Conservation (phyloP, 2,113 vertebrate species). For the Hepsetus odoe region DNA sequence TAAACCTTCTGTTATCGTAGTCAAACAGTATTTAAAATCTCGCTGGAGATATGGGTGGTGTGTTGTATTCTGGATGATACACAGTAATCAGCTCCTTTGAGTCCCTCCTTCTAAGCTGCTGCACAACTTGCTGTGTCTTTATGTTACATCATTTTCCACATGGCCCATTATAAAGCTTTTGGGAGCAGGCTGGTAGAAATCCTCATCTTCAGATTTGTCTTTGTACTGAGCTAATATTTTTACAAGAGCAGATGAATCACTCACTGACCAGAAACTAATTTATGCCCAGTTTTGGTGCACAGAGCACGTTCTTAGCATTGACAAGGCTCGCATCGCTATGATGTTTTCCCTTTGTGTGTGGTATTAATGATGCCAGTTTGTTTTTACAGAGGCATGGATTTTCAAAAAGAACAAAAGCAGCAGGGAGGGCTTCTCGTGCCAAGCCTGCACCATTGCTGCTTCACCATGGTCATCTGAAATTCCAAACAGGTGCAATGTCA, state of each 20-base stretch:
- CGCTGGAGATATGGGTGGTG: constrained; percentile 72
- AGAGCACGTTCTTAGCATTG: constrained; percentile 46
- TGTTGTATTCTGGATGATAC: constrained; percentile 77
- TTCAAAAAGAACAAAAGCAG: constrained; percentile 26
- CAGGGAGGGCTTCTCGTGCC: background rate
- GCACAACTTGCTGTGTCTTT: constrained; percentile 73
- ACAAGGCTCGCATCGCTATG: constrained; percentile 46
- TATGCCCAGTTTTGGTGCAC: constrained; percentile 53
- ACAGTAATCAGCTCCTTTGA: constrained; percentile 77
- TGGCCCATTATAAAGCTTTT: constrained; percentile 72
- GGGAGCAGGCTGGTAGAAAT: constrained; percentile 66
- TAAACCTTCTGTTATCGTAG: constrained; percentile 72
- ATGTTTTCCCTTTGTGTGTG: constrained; percentile 59
- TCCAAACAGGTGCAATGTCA: constrained; percentile 71
- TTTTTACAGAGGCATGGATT: constrained; percentile 24
- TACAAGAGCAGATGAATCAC: constrained; percentile 66
- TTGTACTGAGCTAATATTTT: constrained; percentile 64
- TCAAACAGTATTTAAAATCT: constrained; percentile 73
- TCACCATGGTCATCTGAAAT: constrained; percentile 62
- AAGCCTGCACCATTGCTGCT: constrained; percentile 38
- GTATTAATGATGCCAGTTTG: constrained; percentile 48
- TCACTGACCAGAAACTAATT: constrained; percentile 66
- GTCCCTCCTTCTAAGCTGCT: constrained; percentile 65
- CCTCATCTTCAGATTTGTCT: constrained; percentile 69
- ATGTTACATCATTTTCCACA: constrained; percentile 76